A percentile compares a stretch with the other conserved stretches of the same genome.
phyloP scores from a whole-genome alignment of 2,797 vertebrate species.

The Heteromormyrus szaboi region DNA sequence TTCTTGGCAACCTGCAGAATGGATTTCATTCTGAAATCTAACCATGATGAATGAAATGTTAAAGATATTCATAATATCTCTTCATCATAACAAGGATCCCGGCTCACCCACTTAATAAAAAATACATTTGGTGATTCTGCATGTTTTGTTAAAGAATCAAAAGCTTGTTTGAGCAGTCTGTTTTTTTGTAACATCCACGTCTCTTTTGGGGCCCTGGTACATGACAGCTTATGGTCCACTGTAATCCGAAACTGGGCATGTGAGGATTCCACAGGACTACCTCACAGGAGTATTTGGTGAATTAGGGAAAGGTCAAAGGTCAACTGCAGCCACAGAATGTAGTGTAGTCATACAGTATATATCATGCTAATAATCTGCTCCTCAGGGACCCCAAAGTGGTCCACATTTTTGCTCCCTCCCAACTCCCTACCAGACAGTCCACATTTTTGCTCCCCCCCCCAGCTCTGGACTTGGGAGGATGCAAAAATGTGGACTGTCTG shows the following conservation, averaged over 20 bases:
- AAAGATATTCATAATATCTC: neutral
- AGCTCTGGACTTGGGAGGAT: neutral
- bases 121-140: neutral
- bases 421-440: neutral
- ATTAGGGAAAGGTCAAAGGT: neutral
- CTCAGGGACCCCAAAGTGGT: neutral
- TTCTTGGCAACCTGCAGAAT: neutral
- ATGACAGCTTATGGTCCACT: neutral
- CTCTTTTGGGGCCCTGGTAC: neutral
- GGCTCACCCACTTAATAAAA: neutral
- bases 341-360: neutral
- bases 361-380: neutral
- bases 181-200: neutral
- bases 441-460: neutral
- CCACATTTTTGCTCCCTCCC: neutral
- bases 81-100: neutral
- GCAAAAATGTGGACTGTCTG: neutral
- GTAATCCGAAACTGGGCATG: neutral
- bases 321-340: neutral
- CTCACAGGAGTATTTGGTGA: neutral
- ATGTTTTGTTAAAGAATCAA: neutral
- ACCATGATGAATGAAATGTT: constrained; percentile 8
- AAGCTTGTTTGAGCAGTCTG: neutral
- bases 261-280: neutral
- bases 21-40: neutral